Evolutionary conservation across 2,113 vertebrate genomes (phyloP), one percentile per base, ranked within the genome.

Genomic region (Cyanoramphus novaezelandiae): DNA sequence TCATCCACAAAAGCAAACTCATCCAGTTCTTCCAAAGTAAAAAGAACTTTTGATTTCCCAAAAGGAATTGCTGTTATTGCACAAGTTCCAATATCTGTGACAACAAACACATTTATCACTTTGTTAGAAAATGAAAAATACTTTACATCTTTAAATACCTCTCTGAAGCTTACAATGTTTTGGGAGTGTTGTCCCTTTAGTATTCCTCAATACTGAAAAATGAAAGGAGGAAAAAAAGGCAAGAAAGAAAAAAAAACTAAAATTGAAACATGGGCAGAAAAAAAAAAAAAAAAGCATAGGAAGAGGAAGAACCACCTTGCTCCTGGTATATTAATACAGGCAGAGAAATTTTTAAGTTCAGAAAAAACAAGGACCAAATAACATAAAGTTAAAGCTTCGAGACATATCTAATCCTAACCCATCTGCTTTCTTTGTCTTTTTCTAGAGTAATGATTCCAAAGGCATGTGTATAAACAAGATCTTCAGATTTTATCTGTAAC

Each of bases 41-140:
- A 99, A 91, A 99, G 98, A 93, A 99, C 99, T 97, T 99, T 99
- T 75, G 99, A 99, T 97, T 99, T 99, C 97, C 99, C 99, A 97
- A 99, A 99, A 59, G 99, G 99, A 93, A 99, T 99, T 17, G 99
- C 99, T 95, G 99, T 99, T 96, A 99, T 99, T 88, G 99, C 99
- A 97, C 99, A 99, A 20, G 99, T 99, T 62, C 99, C 99, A 25
- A 99, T 98, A 92, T 99, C 99, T 99, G 95, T 87, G 82, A 88
- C 87, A 64, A 94, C 50, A 94, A 64, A 95, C 24, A 31, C 84
- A 83, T 95, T 93, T 70, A 94, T 4, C 31, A 20, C 20, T 79
- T 86, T 21, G 31, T 47, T 86, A 64, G 29, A 69, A 67, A 87
- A 84, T 5, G 6, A 24, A 72, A 82, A 43, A 33, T 46, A 10